Evolutionary conservation across 2,888 invertebrate genomes (phyloP).

Genomic region (Agrotis exclamationis): DNA sequence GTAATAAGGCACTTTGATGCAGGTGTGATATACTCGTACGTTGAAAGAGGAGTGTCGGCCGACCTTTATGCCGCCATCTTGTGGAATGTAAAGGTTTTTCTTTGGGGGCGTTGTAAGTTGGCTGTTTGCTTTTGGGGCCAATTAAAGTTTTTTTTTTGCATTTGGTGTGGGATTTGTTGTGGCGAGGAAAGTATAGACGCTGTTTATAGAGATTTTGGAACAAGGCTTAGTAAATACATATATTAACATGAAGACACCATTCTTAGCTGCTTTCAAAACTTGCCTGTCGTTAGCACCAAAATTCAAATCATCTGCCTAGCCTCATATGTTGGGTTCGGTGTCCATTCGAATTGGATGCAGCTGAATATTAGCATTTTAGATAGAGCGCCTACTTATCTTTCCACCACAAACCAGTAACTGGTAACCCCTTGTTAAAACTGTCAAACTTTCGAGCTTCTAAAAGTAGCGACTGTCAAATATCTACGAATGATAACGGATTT

Average conservation of each 20-base stretch:
- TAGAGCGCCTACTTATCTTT: too few species aligned
- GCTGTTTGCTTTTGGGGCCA: constrained; percentile 68
- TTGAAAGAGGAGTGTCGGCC: constrained; percentile 79
- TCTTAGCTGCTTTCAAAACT: not conserved
- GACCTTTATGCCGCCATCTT: constrained; percentile 75
- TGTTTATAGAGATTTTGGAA: not conserved
- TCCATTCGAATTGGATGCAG: too few species aligned
- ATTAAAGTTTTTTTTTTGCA: constrained; percentile 67
- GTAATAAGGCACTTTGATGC: constrained; percentile 89
- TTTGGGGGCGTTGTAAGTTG: constrained; percentile 71
- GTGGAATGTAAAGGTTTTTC: constrained; percentile 77
- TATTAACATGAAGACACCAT: not conserved
- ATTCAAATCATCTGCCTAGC: not conserved
- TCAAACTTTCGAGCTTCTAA: too few species aligned
- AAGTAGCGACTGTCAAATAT: too few species aligned
- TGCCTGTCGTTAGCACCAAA: not conserved
- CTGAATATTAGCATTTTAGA: too few species aligned
- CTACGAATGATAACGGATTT: too few species aligned
- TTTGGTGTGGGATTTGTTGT: constrained; percentile 55
- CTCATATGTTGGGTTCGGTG: too few species aligned
- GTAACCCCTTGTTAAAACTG: too few species aligned
- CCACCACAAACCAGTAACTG: too few species aligned
- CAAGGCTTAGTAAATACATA: not conserved
- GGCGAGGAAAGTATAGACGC: constrained; percentile 9
- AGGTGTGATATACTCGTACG: constrained; percentile 83